Evolutionary conservation across 2,888 invertebrate genomes (phyloP).

Genomic region (Cactoblastis cactorum): DNA sequence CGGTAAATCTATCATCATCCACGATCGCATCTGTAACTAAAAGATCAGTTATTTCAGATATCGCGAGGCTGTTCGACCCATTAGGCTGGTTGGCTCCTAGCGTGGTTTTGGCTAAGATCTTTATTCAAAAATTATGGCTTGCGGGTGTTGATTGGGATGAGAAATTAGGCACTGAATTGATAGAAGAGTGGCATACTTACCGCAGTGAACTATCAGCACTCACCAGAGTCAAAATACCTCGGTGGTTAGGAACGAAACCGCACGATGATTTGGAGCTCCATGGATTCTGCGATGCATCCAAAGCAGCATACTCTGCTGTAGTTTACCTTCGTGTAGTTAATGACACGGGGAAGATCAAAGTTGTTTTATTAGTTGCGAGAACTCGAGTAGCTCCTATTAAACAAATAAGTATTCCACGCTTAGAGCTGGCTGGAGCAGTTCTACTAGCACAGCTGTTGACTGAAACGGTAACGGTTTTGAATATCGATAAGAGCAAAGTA

Average conservation of each 20-base stretch:
- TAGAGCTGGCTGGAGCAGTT: conserved; percentile 24
- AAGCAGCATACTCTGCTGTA: no score
- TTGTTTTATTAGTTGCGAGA: conserved; percentile 22
- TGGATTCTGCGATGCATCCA: no score
- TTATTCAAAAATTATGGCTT: background rate
- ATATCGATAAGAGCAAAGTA: no score
- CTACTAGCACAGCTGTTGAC: conserved; percentile 18
- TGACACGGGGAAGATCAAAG: no score
- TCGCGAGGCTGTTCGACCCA: conserved; percentile 8
- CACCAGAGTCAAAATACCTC: background rate
- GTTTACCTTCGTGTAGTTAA: no score
- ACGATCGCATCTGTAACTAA: background rate
- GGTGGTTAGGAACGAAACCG: background rate
- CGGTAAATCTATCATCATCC: background rate
- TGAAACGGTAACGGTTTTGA: conserved; percentile 19
- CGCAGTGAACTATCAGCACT: background rate
- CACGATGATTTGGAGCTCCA: conserved; percentile 17
- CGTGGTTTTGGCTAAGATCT: conserved; percentile 5
- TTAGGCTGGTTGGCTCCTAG: conserved; percentile 12
- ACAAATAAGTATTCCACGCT: conserved; percentile 22
- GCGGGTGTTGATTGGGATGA: background rate
- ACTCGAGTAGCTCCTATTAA: conserved; percentile 24
- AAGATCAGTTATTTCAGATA: conserved; percentile 5
- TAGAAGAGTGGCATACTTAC: background rate
- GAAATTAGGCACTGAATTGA: background rate